Evolutionary conservation across 2,797 vertebrate species (phyloP), one percentile per base, ranked within the genome.

Genomic region (Tarsius wallacei): DNA sequence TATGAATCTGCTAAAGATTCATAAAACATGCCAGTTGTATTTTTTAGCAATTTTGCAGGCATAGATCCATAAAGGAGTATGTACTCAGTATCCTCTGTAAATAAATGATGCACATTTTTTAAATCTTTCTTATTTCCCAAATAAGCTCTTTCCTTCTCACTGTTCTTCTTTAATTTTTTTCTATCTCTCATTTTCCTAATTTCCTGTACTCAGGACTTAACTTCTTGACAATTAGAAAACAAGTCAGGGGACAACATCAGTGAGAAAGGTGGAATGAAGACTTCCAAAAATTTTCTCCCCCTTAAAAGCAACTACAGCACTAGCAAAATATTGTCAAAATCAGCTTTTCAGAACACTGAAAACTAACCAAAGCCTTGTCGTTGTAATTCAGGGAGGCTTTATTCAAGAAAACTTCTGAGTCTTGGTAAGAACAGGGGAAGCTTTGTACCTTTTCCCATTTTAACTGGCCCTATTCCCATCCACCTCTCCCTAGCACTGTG

Each of bases 1-100:
- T 93, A 0, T 24, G 80, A 94, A 13, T 73, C 81, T 95, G 51
- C 51, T 86, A 81, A 90, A 98, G 76, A 70, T 77, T 95, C n/a
- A 64, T 51, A 2, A 93, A 86, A 87, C 91, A 82, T 36, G 24
- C 92, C 89, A 76, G 68, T 95, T 89, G 26, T 87, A 82, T 63
- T 87, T 87, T 87, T 95, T 68, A 0, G 0, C 2, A 0, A 90
- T 90, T 63, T 96, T 96, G 94, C 90, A 74, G 71, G 66, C 4
- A 0, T 9, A 86, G 66, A 15, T 15, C 2, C 82, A 81, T n/a
- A 31, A 47, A 90, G 61, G 36, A n/a, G 7, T 78, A 24, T 68
- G 70, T 42, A 87, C 24, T 70, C 0, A 0, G 5, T 42, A 49
- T 70, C 31, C n/a, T 97, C 1, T n/a, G 22, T 93, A 92, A 96